A percentile compares a stretch with the other conserved stretches of the same genome.
These are phyloP conservation scores for Hyaena hyaena DNA, from an alignment of 2,113 vertebrate genomes.

Conservation along the genomic window DNA sequence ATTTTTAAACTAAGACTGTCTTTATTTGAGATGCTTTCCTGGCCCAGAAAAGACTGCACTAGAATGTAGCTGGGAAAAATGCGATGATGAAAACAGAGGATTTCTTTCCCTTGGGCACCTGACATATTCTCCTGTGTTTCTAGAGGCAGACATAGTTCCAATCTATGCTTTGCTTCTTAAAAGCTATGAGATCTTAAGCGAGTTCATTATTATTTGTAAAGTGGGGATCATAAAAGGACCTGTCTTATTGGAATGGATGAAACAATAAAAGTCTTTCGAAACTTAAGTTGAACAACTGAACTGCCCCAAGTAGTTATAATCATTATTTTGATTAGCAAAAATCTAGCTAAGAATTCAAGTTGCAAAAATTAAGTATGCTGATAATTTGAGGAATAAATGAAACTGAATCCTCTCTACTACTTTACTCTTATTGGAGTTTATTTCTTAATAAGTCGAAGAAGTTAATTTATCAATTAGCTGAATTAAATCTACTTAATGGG, in stretches of 20 bases:
- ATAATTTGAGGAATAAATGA: not conserved
- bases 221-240: not conserved
- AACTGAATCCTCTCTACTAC: not conserved
- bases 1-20: not conserved
- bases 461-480: not conserved
- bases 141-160: not conserved
- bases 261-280: not conserved
- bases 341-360: not conserved
- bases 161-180: not conserved
- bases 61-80: not conserved
- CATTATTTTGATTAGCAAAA: not conserved
- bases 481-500: not conserved
- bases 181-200: not conserved
- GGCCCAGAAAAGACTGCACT: not conserved
- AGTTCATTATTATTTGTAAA: not conserved
- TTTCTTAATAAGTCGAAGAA: not conserved
- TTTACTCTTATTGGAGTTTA: not conserved
- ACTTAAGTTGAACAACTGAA: not conserved
- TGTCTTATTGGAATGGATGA: not conserved
- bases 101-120: not conserved
- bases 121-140: not conserved
- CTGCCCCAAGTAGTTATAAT: not conserved
- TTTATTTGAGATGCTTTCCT: not conserved
- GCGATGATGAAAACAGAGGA: rapidly evolving
- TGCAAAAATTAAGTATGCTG: not conserved